Evolutionary conservation across 2,797 vertebrate species (phyloP), one percentile per base, ranked within the genome.

Genomic region (Melanotaenia maccullochi): DNA sequence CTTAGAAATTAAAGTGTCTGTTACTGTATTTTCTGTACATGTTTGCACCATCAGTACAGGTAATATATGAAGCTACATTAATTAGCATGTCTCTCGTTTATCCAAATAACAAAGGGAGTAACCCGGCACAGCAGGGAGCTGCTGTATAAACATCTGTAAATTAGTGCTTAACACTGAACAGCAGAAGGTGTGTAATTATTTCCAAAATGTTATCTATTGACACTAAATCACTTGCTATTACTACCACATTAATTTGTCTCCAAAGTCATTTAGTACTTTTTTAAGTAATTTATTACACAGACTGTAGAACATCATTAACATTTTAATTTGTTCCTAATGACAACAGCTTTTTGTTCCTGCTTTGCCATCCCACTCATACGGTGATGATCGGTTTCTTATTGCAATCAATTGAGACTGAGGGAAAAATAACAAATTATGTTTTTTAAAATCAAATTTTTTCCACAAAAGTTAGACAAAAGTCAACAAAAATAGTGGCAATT

Each of bases 191-290:
- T 44, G 12, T 13, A 38, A 33, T 59, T 63, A 62, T 59, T 59
- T 61, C n/a, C 12, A 65, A 52, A 78, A 68, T 64, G 11, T 54
- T 73, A 77, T 66, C 56, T 71, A 61, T 78, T 47, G 40, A 30
- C 58, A 55, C 24, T 63, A 64, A 76, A 72, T 8, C 57, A 52
- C 44, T 70, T 58, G 20, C 64, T 73, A 60, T 72, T 65, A 74
- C 14, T 4, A 56, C 38, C 61, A 52, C 66, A 62, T 59, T 60
- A 62, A 62, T 32, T 35, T 35, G 7, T 20, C 35, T 68, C 7
- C 18, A 49, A 40, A 58, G 36, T 64, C 24, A 55, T 81, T 76
- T 58, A 68, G 71, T 1, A 63, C 22, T 6, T 47, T 47, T 38
- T 60, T 36, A 13, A 35, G 35, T 49, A 28, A 59, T 57, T 73